phyloP scores from a whole-genome alignment of 1,140 invertebrate species.

The Coelopa frigida region DNA sequence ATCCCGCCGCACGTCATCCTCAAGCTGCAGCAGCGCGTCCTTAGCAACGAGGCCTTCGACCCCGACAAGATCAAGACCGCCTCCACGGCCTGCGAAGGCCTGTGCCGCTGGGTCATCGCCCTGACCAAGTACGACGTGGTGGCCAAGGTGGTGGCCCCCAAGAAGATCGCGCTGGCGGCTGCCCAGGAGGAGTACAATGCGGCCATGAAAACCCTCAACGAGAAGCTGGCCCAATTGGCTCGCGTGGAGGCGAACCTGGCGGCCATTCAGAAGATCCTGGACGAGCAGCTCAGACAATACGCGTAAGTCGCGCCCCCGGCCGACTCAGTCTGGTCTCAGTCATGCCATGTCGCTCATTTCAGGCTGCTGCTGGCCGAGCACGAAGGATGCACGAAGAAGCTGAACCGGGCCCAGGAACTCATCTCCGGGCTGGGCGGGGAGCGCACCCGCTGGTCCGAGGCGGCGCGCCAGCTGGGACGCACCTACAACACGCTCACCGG shows the following conservation, averaged over 20 bases:
- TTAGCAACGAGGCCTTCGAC: conserved; percentile 82
- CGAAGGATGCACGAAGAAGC: conserved; percentile 77
- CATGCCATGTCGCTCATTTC: conserved; percentile 21
- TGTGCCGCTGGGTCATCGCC: conserved; percentile 88
- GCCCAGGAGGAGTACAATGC: conserved; percentile 65
- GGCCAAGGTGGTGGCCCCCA: conserved; percentile 79
- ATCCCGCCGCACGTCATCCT: conserved; percentile 75
- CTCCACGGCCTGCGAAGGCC: conserved; percentile 69
- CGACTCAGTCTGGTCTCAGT: too few relatives aligned
- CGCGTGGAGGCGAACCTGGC: conserved; percentile 62
- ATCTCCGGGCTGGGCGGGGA: conserved; percentile 81
- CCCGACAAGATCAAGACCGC: conserved; percentile 79
- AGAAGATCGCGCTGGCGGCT: conserved; percentile 67
- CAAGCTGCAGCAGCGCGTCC: conserved; percentile 71
- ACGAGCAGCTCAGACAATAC: conserved; percentile 48
- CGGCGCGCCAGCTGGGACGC: conserved; percentile 65
- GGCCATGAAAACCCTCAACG: conserved; percentile 61
- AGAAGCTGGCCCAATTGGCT: conserved; percentile 68
- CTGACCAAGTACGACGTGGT: conserved; percentile 92
- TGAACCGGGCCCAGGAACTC: conserved; percentile 87
- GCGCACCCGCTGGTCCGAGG: conserved; percentile 71
- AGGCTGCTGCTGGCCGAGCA: conserved; percentile 73
- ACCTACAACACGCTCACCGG: conserved; percentile 62
- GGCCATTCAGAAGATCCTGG: conserved; percentile 61
- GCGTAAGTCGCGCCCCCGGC: conserved; percentile 19